Conservation (phyloP, 2,797 vertebrate genomes). For the Coccyzus lansbergi region DNA sequence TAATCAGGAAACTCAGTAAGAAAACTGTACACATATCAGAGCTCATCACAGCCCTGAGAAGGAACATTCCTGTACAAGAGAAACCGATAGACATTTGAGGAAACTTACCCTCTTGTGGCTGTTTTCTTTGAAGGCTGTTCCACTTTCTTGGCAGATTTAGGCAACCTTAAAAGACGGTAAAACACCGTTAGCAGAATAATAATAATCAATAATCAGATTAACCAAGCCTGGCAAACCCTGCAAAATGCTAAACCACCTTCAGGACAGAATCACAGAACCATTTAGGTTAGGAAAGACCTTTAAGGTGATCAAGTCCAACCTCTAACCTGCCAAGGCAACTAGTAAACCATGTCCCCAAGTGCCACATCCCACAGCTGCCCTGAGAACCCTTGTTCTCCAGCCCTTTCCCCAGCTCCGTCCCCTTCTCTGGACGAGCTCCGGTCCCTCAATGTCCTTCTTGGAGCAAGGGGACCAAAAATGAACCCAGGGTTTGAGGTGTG, state of each 20-base stretch:
- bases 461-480: too few species aligned
- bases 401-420: too few species aligned
- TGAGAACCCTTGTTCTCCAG: too few species aligned
- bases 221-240: neutral
- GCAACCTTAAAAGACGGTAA: slow-evolving; percentile 2
- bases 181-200: neutral
- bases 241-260: neutral
- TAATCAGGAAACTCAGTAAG: neutral
- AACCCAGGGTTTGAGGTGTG: too few species aligned
- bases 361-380: too few species aligned
- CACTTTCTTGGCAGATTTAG: slow-evolving; percentile 41
- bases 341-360: too few species aligned
- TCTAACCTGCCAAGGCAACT: too few species aligned
- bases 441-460: too few species aligned
- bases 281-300: too few species aligned
- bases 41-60: neutral
- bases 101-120: slow-evolving; percentile 25
- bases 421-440: too few species aligned
- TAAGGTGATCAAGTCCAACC: too few species aligned
- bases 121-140: neutral
- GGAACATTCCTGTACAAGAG: neutral
- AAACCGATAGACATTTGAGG: neutral
- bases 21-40: neutral
- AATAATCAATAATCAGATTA: neutral
- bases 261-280: neutral